Evolutionary conservation across 2,797 vertebrate genomes (phyloP), one percentile per base, ranked within the genome.

Genomic region (Psittacula echo): DNA sequence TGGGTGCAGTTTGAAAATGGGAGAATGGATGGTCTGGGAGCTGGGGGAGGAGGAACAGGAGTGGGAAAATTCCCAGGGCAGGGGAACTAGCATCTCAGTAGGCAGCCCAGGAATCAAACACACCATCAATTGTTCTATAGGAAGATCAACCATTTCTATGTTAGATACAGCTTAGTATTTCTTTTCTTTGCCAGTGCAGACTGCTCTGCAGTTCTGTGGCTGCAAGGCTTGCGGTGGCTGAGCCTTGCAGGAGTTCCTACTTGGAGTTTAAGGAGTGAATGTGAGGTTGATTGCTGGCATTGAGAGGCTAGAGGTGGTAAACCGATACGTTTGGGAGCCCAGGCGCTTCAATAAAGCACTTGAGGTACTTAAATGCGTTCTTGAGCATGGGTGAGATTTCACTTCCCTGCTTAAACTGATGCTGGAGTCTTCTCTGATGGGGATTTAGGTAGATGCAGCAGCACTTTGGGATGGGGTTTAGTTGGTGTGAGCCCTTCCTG

Each of bases 1-100:
- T 96, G 95, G 95, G 73, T 93, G 96, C 89, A 74, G 85, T 94
- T 97, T 98, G 96, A 97, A 97, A 98, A 94, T 93, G 87, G 95
- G 90, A 95, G 94, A 94, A 97, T 96, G 93, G 96, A 96, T 97
- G 95, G 94, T 94, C 85, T 96, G 94, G 91, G 95, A 92, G 91
- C 22, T n/a, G 91, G 85, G 96, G 93, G 95, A 92, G 93, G 90
- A 95, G 87, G 72, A 93, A 50, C 76, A 15, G 84, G 30, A 23
- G 88, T 89, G 82, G 81, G 86, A 90, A 84, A 87, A 94, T 96
- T 97, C 95, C 92, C 96, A 97, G 97, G 87, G 74, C 74, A 85
- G 62, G 67, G 82, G 90, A 95, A 72, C 11, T 51, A 85, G 54
- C 42, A 12, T 88, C 86, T 96, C 64, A 47, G 89, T 95, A 64